phyloP scores from a whole-genome alignment of 2,797 vertebrate species.

The Periparus ater region DNA sequence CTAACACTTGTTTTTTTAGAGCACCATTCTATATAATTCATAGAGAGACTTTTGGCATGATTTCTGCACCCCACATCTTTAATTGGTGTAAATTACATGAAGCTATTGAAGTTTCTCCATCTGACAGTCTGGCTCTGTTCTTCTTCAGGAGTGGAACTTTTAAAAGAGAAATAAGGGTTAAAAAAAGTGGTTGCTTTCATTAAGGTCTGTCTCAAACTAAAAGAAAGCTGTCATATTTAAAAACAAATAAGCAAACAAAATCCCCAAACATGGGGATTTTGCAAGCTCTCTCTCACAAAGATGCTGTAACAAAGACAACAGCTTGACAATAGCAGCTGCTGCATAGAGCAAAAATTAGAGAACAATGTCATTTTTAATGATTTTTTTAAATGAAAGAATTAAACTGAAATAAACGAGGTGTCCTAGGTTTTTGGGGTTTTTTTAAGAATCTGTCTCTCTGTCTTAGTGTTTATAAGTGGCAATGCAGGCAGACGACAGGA shows the following conservation, averaged over 20 bases:
- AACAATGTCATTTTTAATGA: constrained; percentile 63
- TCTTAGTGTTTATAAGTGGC: neutral
- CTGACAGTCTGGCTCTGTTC: neutral
- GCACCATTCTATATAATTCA: neutral
- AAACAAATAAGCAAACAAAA: neutral
- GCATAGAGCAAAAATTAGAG: constrained; percentile 21
- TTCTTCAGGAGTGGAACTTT: neutral
- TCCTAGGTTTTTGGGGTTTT: neutral
- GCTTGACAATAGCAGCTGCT: constrained; percentile 54
- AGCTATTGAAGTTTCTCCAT: neutral
- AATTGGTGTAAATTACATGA: neutral
- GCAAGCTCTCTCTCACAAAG: neutral
- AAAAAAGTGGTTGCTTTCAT: neutral
- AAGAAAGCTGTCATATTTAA: constrained; percentile 21
- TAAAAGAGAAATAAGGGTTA: neutral
- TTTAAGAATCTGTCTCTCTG: neutral
- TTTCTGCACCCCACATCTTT: neutral
- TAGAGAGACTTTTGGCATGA: neutral
- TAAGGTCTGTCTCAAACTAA: neutral
- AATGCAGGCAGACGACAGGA: neutral
- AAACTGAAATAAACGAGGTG: constrained; percentile 30
- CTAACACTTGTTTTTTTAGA: neutral
- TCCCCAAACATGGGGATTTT: neutral
- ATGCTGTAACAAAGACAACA: constrained; percentile 38
- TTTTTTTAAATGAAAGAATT: constrained; percentile 51